phyloP scores from a whole-genome alignment of 1,140 invertebrate genomes.

The Periplaneta americana region DNA sequence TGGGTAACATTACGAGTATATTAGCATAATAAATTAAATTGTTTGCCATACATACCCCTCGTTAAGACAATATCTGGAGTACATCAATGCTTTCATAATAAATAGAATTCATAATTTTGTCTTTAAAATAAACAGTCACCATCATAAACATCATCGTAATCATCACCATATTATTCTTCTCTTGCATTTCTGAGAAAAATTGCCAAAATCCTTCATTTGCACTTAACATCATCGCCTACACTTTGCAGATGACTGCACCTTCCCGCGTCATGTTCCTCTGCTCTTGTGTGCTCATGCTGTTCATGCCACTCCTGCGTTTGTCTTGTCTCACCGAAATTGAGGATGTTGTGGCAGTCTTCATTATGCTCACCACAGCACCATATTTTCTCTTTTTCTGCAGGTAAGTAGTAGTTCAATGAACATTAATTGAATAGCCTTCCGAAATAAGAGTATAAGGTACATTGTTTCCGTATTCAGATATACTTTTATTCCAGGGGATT shows the following conservation, averaged over 20 bases:
- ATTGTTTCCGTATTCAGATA: background rate
- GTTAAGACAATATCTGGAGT: no score
- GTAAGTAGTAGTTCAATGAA: constrained; percentile 46
- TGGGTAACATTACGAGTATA: no score
- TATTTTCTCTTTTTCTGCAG: constrained; percentile 99
- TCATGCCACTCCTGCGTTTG: constrained; percentile 76
- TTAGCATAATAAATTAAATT: no score
- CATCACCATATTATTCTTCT: no score
- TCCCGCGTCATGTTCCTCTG: constrained; percentile 90
- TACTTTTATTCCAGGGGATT: background rate
- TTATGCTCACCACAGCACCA: constrained; percentile 91
- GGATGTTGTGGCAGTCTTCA: constrained; percentile 86
- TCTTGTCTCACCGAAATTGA: constrained; percentile 80
- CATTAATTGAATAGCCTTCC: background rate
- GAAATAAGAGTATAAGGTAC: no score
- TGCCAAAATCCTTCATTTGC: background rate
- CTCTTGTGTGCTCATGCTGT: constrained; percentile 80
- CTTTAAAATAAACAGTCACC: no score
- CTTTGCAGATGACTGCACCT: constrained; percentile 76
- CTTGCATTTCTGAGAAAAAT: no score
- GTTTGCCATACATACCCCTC: no score
- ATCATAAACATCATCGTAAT: no score
- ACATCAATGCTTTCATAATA: no score
- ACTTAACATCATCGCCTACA: no score
- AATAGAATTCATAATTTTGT: no score